A percentile compares a stretch with the other conserved stretches of the same genome.
Evolutionary conservation across 1,140 invertebrate species (phyloP).

Genomic region (Listronotus bonariensis): DNA sequence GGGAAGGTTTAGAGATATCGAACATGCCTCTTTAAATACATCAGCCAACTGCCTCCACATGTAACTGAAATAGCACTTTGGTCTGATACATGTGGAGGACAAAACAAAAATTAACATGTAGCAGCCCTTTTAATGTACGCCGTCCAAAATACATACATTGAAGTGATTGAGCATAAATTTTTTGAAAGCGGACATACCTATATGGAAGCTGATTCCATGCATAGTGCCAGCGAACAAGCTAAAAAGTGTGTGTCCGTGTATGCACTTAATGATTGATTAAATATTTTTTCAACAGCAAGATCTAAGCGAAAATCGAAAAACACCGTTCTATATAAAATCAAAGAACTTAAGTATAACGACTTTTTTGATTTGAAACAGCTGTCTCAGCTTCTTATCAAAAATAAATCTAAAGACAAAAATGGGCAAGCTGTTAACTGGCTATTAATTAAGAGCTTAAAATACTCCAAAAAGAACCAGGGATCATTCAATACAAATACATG

Average conservation of each 20-base stretch:
- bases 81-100: slow-evolving; percentile 21
- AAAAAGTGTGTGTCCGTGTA: slow-evolving; percentile 35
- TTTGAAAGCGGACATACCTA: slow-evolving; percentile 52
- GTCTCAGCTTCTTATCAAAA: too few species aligned
- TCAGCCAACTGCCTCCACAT: slow-evolving; percentile 22
- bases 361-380: too few species aligned
- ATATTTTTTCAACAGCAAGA: slow-evolving; percentile 12
- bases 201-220: slow-evolving; percentile 51
- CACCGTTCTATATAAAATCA: too few species aligned
- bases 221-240: slow-evolving; percentile 41
- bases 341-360: too few species aligned
- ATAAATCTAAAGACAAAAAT: too few species aligned
- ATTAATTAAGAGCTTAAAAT: too few species aligned
- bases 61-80: slow-evolving; percentile 7
- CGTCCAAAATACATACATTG: slow-evolving; percentile 18
- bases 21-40: slow-evolving; percentile 16
- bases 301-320: neutral
- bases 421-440: too few species aligned
- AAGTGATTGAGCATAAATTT: slow-evolving; percentile 48
- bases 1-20: slow-evolving; percentile 12
- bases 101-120: slow-evolving; percentile 30
- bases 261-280: slow-evolving; percentile 28
- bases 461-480: too few species aligned
- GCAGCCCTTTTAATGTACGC: slow-evolving; percentile 22
- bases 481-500: too few species aligned